Percentiles rank a stretch among this genome's conserved stretches.
These are phyloP conservation scores for Phasia obesa DNA, from an alignment of 2,888 invertebrate genomes.

Conservation along the genomic window DNA sequence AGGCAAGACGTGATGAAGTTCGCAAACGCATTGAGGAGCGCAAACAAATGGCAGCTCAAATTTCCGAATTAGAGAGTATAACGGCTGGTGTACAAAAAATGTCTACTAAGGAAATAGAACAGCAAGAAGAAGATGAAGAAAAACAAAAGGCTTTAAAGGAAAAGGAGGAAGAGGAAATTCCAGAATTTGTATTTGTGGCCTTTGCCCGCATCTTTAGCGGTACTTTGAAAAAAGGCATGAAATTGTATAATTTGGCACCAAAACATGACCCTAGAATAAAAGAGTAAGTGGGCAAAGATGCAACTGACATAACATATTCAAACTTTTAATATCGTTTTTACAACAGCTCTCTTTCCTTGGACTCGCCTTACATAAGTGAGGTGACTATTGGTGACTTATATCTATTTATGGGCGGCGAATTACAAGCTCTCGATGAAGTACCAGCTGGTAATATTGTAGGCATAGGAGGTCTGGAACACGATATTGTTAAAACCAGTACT, in stretches of 20 bases:
- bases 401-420: conserved; percentile 95
- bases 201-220: conserved; percentile 97
- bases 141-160: conserved; percentile 43
- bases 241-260: conserved; percentile 92
- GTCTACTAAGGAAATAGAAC: conserved; percentile 57
- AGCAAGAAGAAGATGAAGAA: conserved; percentile 26
- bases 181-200: conserved; percentile 89
- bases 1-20: conserved; percentile 86
- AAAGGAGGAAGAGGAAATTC: conserved; percentile 75
- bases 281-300: conserved; percentile 74
- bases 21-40: conserved; percentile 86
- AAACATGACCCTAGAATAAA: conserved; percentile 91
- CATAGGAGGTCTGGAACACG: conserved; percentile 92
- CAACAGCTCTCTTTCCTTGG: conserved; percentile 57
- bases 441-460: conserved; percentile 96
- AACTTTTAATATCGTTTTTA: neutral
- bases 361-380: conserved; percentile 80
- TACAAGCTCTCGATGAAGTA: conserved; percentile 90
- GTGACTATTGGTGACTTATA: conserved; percentile 89
- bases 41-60: conserved; percentile 74
- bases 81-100: conserved; percentile 76
- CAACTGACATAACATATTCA: neutral
- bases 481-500: conserved; percentile 94
- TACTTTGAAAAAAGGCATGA: conserved; percentile 88
- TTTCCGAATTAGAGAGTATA: conserved; percentile 73